phyloP scores from a whole-genome alignment of 2,113 vertebrate species.

The Ochotona curzoniae region DNA sequence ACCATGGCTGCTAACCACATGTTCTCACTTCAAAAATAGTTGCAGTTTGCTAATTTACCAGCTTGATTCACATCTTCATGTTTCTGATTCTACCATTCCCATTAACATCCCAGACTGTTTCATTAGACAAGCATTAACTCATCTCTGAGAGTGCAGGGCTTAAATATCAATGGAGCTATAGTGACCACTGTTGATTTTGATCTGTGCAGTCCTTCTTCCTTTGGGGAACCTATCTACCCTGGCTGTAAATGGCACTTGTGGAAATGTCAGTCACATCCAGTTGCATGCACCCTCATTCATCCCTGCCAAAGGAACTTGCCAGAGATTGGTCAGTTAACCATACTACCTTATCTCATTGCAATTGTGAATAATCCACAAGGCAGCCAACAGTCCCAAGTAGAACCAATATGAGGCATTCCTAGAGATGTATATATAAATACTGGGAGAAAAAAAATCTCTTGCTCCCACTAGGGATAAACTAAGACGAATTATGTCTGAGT shows the following conservation, averaged over 20 bases:
- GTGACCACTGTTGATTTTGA: not conserved
- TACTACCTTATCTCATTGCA: not conserved
- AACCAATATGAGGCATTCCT: not conserved
- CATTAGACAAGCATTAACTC: not conserved
- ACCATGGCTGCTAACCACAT: not conserved
- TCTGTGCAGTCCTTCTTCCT: not conserved
- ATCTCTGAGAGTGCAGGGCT: not conserved
- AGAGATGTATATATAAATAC: not conserved
- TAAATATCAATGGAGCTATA: conserved; percentile 38
- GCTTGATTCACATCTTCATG: not conserved
- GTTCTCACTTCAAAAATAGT: not conserved
- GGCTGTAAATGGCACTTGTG: not conserved
- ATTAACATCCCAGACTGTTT: not conserved
- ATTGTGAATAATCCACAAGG: not conserved
- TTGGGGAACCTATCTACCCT: not conserved
- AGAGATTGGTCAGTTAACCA: not conserved
- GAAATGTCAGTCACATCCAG: not conserved
- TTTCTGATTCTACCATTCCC: not conserved
- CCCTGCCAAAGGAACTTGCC: not conserved
- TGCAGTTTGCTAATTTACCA: not conserved
- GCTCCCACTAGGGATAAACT: not conserved
- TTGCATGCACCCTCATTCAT: not conserved
- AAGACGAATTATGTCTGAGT: not conserved
- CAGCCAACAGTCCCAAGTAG: not conserved
- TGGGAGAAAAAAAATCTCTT: not conserved